Conservation (phyloP, 2,888 invertebrate genomes). For the Perithous albicinctus region DNA sequence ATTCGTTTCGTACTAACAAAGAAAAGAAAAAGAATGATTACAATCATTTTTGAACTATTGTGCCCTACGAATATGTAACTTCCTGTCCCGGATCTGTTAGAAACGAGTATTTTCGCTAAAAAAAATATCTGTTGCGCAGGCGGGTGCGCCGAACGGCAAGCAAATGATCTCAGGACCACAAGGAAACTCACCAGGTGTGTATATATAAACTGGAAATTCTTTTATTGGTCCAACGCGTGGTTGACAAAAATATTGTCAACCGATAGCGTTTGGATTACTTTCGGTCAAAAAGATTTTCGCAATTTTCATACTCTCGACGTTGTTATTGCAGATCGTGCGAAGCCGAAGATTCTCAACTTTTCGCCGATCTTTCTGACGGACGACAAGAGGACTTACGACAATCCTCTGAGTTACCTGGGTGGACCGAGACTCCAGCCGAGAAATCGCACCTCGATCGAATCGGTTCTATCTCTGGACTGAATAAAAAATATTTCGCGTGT, state of each 20-base stretch:
- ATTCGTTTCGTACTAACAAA: constrained; percentile 70
- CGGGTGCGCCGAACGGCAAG: constrained; percentile 52
- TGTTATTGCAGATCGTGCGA: constrained; percentile 72
- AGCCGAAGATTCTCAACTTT: constrained; percentile 71
- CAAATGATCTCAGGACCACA: constrained; percentile 37
- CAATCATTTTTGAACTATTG: not conserved
- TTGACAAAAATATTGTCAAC: too few relatives aligned
- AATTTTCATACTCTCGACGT: not conserved
- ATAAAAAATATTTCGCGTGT: constrained; percentile 25
- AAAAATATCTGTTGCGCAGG: constrained; percentile 57
- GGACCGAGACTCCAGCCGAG: constrained; percentile 86
- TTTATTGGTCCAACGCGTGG: not conserved
- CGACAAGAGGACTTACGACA: constrained; percentile 87
- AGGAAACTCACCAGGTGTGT: constrained; percentile 54
- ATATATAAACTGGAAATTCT: not conserved
- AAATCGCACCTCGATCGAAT: constrained; percentile 88
- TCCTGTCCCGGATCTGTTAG: not conserved
- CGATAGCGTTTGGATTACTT: too few relatives aligned
- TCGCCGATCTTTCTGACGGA: constrained; percentile 86
- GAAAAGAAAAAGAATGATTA: not conserved
- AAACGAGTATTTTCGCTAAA: not conserved
- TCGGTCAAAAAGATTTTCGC: not conserved
- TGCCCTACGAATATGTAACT: not conserved
- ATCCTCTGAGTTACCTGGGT: constrained; percentile 90
- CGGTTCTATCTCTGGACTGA: constrained; percentile 89